Conservation (phyloP, 2,888 invertebrate species). For the Amphipoea lucens region DNA sequence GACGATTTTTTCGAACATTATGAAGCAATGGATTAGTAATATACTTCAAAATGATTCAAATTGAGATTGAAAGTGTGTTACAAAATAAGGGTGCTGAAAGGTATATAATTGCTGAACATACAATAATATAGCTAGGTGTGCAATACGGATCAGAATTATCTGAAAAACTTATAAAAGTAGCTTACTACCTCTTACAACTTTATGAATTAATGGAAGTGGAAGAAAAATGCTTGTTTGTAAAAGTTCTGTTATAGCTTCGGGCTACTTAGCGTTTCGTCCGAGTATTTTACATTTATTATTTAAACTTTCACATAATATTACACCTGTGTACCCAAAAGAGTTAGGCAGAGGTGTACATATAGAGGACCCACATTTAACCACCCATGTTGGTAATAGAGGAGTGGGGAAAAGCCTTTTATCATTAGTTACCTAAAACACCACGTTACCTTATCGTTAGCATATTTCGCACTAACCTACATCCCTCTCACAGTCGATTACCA, state of each 20-base stretch:
- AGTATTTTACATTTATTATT: conserved; percentile 16
- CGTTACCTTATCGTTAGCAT: background rate
- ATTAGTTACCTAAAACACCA: background rate
- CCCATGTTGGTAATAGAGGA: background rate
- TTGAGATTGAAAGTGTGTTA: too few species aligned
- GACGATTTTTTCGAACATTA: background rate
- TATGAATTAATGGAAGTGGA: conserved; percentile 25
- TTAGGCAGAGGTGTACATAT: background rate
- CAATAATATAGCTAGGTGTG: background rate
- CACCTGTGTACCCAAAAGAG: background rate
- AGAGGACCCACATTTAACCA: background rate
- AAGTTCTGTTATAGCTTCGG: conserved; percentile 29
- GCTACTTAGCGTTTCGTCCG: background rate
- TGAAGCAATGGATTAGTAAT: too few species aligned
- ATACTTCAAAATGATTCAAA: too few species aligned
- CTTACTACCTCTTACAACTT: conserved; percentile 36
- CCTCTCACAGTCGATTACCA: conserved; percentile 14
- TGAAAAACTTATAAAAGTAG: conserved; percentile 10
- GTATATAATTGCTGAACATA: background rate
- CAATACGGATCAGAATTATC: conserved; percentile 6
- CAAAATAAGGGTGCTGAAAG: background rate
- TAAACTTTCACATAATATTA: conserved; percentile 2
- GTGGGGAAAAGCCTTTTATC: background rate
- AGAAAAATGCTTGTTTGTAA: conserved; percentile 22
- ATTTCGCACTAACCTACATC: background rate